phyloP scores from a whole-genome alignment of 2,113 vertebrate genomes.

The Symphodus melops region DNA sequence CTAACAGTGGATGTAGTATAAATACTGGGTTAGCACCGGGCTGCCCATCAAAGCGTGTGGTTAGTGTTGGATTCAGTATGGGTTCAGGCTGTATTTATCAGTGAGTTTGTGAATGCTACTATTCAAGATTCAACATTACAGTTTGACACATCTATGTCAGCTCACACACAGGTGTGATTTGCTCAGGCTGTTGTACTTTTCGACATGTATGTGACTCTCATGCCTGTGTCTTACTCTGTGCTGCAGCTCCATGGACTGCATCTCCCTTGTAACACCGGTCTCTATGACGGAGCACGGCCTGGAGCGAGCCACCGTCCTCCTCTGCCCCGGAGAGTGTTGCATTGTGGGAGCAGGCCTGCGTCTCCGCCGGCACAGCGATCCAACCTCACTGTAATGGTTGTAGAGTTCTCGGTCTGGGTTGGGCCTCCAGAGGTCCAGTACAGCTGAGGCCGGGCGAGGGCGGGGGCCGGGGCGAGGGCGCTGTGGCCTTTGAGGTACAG shows the following conservation, averaged over 20 bases:
- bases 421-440: conserved; percentile 70
- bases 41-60: conserved; percentile 68
- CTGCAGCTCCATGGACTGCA: conserved; percentile 69
- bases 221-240: conserved; percentile 77
- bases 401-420: conserved; percentile 64
- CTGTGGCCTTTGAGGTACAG: conserved; percentile 61
- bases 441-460: conserved; percentile 72
- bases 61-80: conserved; percentile 76
- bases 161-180: not conserved
- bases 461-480: conserved; percentile 61
- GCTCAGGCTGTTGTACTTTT: not conserved
- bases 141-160: conserved; percentile 4
- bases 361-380: conserved; percentile 73
- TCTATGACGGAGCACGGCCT: conserved; percentile 81
- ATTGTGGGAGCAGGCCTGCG: conserved; percentile 62
- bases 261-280: conserved; percentile 76
- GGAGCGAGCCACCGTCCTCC: conserved; percentile 61
- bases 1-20: conserved; percentile 62
- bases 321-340: conserved; percentile 59
- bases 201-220: conserved; percentile 12
- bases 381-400: conserved; percentile 70
- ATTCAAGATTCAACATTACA: conserved; percentile 30
- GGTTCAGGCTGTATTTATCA: conserved; percentile 71
- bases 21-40: conserved; percentile 68
- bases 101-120: conserved; percentile 53